These are phyloP conservation scores for Sebastes melanostomus DNA, from an alignment of 2,797 vertebrate genomes.

Conservation along the genomic window DNA sequence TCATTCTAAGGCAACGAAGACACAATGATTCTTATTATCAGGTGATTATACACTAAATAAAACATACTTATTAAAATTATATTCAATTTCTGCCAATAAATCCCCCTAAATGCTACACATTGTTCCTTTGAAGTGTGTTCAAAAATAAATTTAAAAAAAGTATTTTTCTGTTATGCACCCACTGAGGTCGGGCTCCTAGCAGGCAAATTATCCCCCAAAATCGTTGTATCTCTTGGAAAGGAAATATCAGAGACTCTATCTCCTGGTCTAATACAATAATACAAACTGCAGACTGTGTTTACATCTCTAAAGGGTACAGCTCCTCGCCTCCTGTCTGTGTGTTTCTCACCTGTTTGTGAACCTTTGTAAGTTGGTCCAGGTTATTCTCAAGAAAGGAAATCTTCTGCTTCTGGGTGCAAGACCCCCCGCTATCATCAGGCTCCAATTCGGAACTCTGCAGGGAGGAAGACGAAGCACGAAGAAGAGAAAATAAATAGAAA, in stretches of 20 bases:
- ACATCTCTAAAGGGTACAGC: background rate
- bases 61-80: background rate
- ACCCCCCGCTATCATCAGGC: conserved; percentile 93
- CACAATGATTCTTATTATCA: background rate
- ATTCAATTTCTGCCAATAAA: too few species aligned
- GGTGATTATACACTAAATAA: accelerated
- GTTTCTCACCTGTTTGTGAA: conserved; percentile 91
- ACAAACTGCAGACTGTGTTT: background rate
- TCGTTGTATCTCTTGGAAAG: background rate
- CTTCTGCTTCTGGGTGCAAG: conserved; percentile 97
- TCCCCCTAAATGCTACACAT: too few species aligned
- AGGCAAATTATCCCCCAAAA: background rate
- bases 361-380: conserved; percentile 98
- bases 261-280: background rate
- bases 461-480: background rate
- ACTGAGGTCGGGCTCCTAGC: background rate
- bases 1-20: background rate
- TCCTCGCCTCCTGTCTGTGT: background rate
- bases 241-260: background rate
- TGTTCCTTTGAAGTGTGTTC: background rate
- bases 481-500: background rate
- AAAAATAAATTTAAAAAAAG: background rate
- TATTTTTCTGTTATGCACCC: background rate
- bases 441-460: conserved; percentile 95
- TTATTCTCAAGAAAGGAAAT: conserved; percentile 99